Percentiles rank a stretch among this genome's conserved stretches.
Conservation (phyloP, 2,797 vertebrate genomes). For the Margarornis squamiger region DNA sequence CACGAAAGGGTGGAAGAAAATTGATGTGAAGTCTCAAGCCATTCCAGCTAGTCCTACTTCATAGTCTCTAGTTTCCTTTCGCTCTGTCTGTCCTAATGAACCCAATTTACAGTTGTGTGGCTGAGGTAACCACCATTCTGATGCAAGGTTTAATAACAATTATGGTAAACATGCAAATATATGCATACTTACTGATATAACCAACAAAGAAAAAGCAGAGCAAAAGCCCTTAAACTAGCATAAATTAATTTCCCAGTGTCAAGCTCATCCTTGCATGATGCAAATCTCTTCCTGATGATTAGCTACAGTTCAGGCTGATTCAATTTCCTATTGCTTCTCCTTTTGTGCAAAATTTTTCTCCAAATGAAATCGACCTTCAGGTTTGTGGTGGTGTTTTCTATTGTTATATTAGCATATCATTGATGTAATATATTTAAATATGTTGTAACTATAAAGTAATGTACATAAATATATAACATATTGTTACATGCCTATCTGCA, state of each 20-base stretch:
- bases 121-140: neutral
- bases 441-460: neutral
- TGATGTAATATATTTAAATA: neutral
- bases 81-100: neutral
- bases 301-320: neutral
- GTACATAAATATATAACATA: neutral
- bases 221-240: rapidly evolving
- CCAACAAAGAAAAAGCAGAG: neutral
- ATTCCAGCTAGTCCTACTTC: neutral
- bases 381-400: neutral
- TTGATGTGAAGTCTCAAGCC: neutral
- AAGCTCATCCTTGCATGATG: neutral
- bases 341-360: neutral
- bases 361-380: neutral
- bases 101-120: neutral
- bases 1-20: neutral
- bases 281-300: neutral
- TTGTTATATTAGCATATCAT: neutral
- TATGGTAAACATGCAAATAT: neutral
- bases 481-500: neutral
- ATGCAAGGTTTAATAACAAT: neutral
- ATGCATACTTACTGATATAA: neutral
- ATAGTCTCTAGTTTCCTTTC: neutral
- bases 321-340: neutral
- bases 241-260: neutral